Conservation (phyloP, 2,888 invertebrate genomes). For the Argyresthia albistria region DNA sequence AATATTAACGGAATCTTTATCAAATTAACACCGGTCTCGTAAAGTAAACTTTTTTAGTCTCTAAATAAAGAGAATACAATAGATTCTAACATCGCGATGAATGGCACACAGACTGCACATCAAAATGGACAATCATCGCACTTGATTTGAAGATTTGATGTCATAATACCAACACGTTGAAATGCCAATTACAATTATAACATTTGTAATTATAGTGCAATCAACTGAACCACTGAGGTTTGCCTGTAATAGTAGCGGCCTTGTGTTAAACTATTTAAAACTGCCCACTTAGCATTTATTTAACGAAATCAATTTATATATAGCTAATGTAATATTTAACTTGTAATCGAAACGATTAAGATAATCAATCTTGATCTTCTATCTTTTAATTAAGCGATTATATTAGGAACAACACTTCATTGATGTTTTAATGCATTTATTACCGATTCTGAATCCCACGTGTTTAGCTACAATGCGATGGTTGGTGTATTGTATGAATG, state of each 20-base stretch:
- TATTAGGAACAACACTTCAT: background rate
- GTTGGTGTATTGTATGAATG: background rate
- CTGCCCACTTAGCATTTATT: no score
- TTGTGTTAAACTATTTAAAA: background rate
- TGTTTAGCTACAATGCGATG: background rate
- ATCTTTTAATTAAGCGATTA: slow-evolving; percentile 1
- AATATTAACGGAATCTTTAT: no score
- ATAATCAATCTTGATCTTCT: background rate
- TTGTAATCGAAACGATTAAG: background rate
- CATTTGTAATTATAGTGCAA: background rate
- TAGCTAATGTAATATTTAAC: background rate
- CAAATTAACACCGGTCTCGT: no score
- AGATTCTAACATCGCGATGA: no score
- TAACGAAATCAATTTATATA: background rate
- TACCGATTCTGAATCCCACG: no score
- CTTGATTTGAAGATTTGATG: background rate
- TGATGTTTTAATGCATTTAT: background rate
- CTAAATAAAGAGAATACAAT: no score
- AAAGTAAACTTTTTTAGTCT: no score
- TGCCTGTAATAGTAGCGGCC: background rate
- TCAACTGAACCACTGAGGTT: background rate
- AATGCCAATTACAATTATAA: background rate
- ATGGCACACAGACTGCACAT: no score
- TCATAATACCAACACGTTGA: background rate
- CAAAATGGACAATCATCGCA: background rate